Conservation (phyloP, 2,888 invertebrate species). For the Drosophila peninsularis region DNA sequence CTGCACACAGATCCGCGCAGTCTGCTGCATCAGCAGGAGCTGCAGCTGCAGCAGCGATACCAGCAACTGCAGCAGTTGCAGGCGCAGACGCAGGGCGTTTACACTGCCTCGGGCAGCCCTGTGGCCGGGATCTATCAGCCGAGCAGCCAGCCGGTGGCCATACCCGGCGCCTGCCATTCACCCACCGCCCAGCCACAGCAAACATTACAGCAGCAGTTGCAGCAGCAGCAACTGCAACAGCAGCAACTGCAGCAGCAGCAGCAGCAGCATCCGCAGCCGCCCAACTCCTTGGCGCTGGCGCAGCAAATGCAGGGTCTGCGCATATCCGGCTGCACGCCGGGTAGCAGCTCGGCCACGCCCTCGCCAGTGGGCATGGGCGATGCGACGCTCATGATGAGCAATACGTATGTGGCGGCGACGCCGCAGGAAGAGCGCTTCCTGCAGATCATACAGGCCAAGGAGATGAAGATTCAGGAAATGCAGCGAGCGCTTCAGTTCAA, state of each 20-base stretch:
- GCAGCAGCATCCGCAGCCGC: conserved; percentile 52
- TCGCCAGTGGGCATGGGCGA: conserved; percentile 77
- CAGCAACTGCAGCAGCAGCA: conserved; percentile 43
- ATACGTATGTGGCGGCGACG: conserved; percentile 85
- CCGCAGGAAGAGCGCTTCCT: conserved; percentile 87
- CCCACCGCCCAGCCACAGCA: conserved; percentile 44
- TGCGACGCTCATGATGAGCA: conserved; percentile 71
- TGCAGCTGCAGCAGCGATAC: conserved; percentile 83
- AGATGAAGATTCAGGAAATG: conserved; percentile 91
- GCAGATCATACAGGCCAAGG: conserved; percentile 88
- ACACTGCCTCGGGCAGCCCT: conserved; percentile 68
- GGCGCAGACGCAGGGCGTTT: conserved; percentile 82
- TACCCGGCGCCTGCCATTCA: conserved; percentile 64
- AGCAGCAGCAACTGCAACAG: conserved; percentile 40
- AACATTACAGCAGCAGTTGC: conserved; percentile 28
- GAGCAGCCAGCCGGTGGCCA: conserved; percentile 64
- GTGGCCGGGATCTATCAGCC: conserved; percentile 55
- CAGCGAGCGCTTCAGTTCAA: conserved; percentile 89
- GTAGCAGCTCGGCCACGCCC: conserved; percentile 59
- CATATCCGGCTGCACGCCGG: conserved; percentile 73
- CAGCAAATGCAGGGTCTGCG: conserved; percentile 84
- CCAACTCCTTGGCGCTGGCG: conserved; percentile 54
- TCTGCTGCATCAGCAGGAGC: conserved; percentile 83
- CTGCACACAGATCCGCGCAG: conserved; percentile 80
- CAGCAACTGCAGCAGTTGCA: conserved; percentile 84